A percentile compares a stretch with the other conserved stretches of the same genome.
Conservation (phyloP, 2,113 vertebrate species). For the Delphinus delphis region DNA sequence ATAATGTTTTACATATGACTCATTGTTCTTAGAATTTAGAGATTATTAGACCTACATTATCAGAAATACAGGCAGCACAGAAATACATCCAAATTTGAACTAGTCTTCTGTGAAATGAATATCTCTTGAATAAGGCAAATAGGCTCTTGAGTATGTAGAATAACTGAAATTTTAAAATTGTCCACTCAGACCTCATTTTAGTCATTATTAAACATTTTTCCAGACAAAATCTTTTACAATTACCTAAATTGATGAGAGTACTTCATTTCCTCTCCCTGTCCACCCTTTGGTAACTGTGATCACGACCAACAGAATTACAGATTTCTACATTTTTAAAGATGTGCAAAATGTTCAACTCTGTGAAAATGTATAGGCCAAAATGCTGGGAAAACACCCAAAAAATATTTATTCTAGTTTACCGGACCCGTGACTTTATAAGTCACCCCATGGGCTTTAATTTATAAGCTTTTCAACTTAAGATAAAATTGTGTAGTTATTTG, state of each 20-base stretch:
- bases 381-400: background rate
- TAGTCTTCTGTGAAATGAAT: conserved; percentile 17
- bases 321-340: conserved; percentile 34
- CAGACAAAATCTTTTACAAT: conserved; percentile 34
- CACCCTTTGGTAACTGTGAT: background rate
- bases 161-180: conserved; percentile 50
- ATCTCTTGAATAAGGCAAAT: conserved; percentile 23
- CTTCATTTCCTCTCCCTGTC: background rate
- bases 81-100: conserved; percentile 46
- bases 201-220: conserved; percentile 51
- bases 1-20: conserved; percentile 44
- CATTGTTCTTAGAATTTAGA: conserved; percentile 11
- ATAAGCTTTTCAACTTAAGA: conserved; percentile 34
- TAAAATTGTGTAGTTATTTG: background rate
- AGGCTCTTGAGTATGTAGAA: conserved; percentile 31
- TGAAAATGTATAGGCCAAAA: conserved; percentile 33
- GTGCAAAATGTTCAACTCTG: conserved; percentile 37
- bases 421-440: background rate
- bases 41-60: conserved; percentile 47
- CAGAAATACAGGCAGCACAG: conserved; percentile 10
- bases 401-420: conserved; percentile 10
- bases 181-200: conserved; percentile 47
- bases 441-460: background rate
- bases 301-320: conserved; percentile 25
- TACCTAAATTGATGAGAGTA: conserved; percentile 29